Conservation (phyloP, 2,113 vertebrate genomes). For the Willisornis vidua region DNA sequence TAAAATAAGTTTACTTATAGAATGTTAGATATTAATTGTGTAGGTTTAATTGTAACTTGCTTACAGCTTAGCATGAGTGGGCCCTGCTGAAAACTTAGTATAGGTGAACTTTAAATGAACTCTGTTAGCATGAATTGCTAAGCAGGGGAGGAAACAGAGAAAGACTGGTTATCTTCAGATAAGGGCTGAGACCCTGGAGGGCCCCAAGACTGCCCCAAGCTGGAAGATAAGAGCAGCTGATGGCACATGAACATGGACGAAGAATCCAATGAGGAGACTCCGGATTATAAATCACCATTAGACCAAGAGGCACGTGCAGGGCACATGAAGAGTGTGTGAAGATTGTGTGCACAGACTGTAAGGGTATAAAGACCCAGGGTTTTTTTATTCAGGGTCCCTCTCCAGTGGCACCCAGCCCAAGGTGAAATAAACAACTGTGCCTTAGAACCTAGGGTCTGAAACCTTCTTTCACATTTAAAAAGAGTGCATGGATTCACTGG, state of each 20-base stretch:
- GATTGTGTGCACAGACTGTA: not conserved
- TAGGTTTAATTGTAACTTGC: not conserved
- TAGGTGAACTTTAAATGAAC: not conserved
- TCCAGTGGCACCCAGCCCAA: not conserved
- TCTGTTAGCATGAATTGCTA: not conserved
- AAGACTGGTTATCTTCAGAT: not conserved
- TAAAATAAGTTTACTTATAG: not conserved
- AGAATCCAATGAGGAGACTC: not conserved
- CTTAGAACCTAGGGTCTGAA: not conserved
- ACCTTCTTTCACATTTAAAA: not conserved
- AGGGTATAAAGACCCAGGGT: not conserved
- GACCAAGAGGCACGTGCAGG: not conserved
- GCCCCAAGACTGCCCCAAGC: not conserved
- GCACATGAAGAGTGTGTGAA: fast-evolving
- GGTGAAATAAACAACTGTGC: not conserved
- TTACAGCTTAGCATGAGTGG: not conserved
- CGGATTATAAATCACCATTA: not conserved
- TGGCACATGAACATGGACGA: not conserved
- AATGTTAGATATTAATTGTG: not conserved
- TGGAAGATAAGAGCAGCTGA: not conserved
- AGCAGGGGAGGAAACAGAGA: not conserved
- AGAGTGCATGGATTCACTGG: not conserved
- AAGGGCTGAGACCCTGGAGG: not conserved
- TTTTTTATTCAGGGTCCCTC: not conserved
- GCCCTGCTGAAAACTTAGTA: not conserved